Conservation (phyloP, 1,140 invertebrate genomes). For the Trichoplusia ni region DNA sequence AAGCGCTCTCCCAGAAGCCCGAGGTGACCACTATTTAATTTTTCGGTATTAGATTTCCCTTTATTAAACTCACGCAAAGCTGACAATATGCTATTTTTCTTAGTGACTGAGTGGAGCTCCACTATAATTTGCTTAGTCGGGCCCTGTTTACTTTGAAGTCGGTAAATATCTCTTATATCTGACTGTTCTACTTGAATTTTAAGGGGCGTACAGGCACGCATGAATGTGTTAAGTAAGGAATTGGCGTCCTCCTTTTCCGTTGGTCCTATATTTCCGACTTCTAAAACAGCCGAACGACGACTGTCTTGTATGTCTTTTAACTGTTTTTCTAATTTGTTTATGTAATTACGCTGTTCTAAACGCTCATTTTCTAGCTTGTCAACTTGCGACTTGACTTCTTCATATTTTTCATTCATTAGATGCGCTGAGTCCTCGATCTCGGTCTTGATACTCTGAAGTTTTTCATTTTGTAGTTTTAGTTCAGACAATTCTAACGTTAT, state of each 20-base stretch:
- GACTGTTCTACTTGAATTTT: neutral
- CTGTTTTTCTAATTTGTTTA: neutral
- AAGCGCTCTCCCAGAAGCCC: neutral
- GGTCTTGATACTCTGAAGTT: neutral
- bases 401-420: neutral
- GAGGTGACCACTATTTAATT: neutral
- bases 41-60: neutral
- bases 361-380: neutral
- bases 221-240: too few species aligned
- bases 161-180: constrained; percentile 21
- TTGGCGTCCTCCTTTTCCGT: neutral
- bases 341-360: neutral
- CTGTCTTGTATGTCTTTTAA: neutral
- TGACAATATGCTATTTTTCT: neutral
- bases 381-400: neutral
- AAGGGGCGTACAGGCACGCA: too few species aligned
- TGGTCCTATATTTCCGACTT: neutral
- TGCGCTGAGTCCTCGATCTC: neutral
- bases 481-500: neutral
- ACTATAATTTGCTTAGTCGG: constrained; percentile 13
- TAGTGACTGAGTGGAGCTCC: constrained; percentile 1
- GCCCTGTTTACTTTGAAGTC: constrained; percentile 19
- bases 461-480: neutral
- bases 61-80: neutral
- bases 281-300: neutral